phyloP scores from a whole-genome alignment of 2,113 vertebrate genomes.

The Eulemur macaco region DNA sequence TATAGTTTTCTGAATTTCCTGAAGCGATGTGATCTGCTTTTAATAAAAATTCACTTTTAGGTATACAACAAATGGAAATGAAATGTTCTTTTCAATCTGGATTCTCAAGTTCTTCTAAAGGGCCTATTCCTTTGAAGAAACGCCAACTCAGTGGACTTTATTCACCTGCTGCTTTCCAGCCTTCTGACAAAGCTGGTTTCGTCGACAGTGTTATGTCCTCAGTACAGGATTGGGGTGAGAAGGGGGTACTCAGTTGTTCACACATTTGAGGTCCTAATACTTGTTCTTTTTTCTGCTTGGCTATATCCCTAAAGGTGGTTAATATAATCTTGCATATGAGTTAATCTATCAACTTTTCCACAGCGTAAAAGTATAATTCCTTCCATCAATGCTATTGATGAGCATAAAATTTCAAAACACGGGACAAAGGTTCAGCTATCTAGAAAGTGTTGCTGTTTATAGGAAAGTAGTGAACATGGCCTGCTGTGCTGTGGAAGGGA shows the following conservation, averaged over 20 bases:
- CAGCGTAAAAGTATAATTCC: background rate
- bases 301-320: background rate
- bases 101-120: constrained; percentile 50
- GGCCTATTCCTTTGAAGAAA: constrained; percentile 27
- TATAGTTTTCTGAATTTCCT: constrained; percentile 72
- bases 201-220: background rate
- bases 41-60: constrained; percentile 81
- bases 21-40: constrained; percentile 68
- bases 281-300: background rate
- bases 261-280: background rate
- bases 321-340: background rate
- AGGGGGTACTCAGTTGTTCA: background rate
- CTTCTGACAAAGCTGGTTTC: constrained; percentile 7
- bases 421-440: background rate
- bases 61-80: constrained; percentile 62
- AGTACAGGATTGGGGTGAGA: background rate
- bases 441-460: background rate
- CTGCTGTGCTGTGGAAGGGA: background rate
- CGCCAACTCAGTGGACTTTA: background rate
- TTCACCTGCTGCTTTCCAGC: background rate
- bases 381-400: background rate
- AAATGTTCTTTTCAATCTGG: constrained; percentile 71
- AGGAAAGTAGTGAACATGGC: background rate
- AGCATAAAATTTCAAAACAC: background rate
- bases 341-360: background rate